Percentiles rank a stretch among this genome's conserved stretches.
These are phyloP conservation scores for Eristalis tenax DNA, from an alignment of 2,888 invertebrate genomes.

Conservation along the genomic window DNA sequence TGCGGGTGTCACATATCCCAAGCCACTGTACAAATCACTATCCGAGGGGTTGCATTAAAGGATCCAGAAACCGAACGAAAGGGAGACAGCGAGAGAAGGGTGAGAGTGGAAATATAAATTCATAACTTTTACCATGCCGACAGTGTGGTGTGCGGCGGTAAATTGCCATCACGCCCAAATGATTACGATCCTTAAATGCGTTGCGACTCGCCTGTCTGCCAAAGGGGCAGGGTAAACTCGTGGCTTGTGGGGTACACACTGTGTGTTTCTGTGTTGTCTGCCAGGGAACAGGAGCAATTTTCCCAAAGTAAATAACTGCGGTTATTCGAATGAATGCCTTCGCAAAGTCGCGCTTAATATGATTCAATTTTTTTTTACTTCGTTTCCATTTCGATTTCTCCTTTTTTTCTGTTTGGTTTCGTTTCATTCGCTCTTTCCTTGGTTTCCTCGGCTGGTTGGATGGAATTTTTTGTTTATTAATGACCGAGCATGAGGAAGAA, in stretches of 20 bases:
- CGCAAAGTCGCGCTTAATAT: slow-evolving; percentile 57
- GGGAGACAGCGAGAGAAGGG: slow-evolving; percentile 1
- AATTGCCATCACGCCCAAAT: slow-evolving; percentile 70
- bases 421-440: slow-evolving; percentile 15
- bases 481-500: slow-evolving; percentile 38
- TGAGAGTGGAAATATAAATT: slow-evolving; percentile 59
- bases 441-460: slow-evolving; percentile 43
- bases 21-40: not conserved
- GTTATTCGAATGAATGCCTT: slow-evolving; percentile 71
- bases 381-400: slow-evolving; percentile 35
- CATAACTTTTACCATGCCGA: slow-evolving; percentile 57
- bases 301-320: slow-evolving; percentile 71
- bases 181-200: slow-evolving; percentile 70
- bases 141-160: slow-evolving; percentile 40
- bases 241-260: not conserved
- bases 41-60: slow-evolving; percentile 34
- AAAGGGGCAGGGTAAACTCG: slow-evolving; percentile 32
- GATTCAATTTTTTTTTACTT: slow-evolving; percentile 29
- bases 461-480: slow-evolving; percentile 61
- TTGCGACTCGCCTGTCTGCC: slow-evolving; percentile 2
- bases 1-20: slow-evolving; percentile 60
- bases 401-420: slow-evolving; percentile 8
- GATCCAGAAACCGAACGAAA: not conserved
- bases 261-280: not conserved
- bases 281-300: slow-evolving; percentile 50